Evolutionary conservation across 2,797 vertebrate species (phyloP), one percentile per base, ranked within the genome.

Genomic region (Kryptopterus vitreolus): DNA sequence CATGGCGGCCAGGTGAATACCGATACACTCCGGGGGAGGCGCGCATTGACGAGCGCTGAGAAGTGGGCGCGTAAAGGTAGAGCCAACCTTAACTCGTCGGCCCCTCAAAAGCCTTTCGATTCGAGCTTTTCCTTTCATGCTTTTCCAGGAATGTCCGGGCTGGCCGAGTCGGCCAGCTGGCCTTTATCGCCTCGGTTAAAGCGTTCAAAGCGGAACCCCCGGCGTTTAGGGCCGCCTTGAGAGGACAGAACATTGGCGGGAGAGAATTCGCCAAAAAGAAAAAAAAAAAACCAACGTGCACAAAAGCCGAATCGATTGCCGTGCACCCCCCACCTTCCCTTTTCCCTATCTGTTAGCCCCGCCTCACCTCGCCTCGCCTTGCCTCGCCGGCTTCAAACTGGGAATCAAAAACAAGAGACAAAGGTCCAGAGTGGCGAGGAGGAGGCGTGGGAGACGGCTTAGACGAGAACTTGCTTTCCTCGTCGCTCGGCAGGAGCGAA

Each of bases 81-180:
- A 35, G 70, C 33, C 33, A 73, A 58, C 82, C n/a, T 84, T 72
- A 82, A 87, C 87, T 83, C 86, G 88, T n/a, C 88, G 88, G 91
- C 90, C 88, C 88, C 90, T 90, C 88, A 87, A 88, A 87, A 89
- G 90, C 90, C 88, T 90, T 85, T 85, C 87, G 86, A 92, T 93
- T 90, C 90, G n/a, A n/a, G 89, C 90, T 82, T 65, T 83, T 83
- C 88, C 90, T 92, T 91, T 90, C 89, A 90, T 90, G 85, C 89
- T 87, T 87, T 87, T 88, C 87, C 82, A 81, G 57, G 68, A 59
- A 65, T 43, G n/a, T n/a, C n/a, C n/a, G n/a, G n/a, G n/a, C n/a
- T n/a, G n/a, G n/a, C n/a, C n/a, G n/a, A n/a, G n/a, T n/a, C n/a
- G n/a, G 66, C 61, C 78, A 80, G 78, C 83, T 77, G 78, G 76